Evolutionary conservation across 2,113 vertebrate species (phyloP), one percentile per base, ranked within the genome.

Genomic region (Typhlomys cinereus): DNA sequence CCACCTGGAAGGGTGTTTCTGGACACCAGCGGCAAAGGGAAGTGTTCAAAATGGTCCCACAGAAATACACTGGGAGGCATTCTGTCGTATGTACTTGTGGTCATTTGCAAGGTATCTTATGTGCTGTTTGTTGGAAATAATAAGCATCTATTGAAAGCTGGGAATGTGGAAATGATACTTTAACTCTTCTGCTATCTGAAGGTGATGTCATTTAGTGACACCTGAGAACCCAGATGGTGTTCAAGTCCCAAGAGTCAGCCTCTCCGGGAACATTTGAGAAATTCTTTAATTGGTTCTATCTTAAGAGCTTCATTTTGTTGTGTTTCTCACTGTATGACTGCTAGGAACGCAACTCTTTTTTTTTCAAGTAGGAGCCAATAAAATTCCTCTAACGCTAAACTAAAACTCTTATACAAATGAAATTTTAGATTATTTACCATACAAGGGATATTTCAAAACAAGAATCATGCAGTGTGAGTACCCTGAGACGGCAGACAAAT

Each of bases 1-100:
- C 46, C 66, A 44, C 78, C 93, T 79, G 69, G 93, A 96, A 93
- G 64, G 94, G 91, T 75, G 69, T 92, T 96, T 94, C 46, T 71
- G 5, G n/a, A 59, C 36, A 50, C 27, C 71, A 80, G 59, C 62
- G 93, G 92, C 89, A 79, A 93, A 93, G 25, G 9, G 54, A 94
- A 41, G 25, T 27, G 59, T 91, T 92, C 29, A 79, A 64, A 95
- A 8, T 61, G 20, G 78, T 87, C 87, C 23, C 2, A 6, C 2
- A 14, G 8, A 1, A 18, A 46, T 21, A 2, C 39, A 87, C 81
- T 48, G 81, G 67, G 71, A 95, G 31, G 75, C 17, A 23, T 93
- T 69, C 79, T 86, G 20, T 62, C 75, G 79, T 71, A 61, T 70
- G 20, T 52, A 66, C 91, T 34, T 71, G 70, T 21, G 71, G n/a